phyloP scores from a whole-genome alignment of 2,888 invertebrate species.

The Parnassius glacialis region DNA sequence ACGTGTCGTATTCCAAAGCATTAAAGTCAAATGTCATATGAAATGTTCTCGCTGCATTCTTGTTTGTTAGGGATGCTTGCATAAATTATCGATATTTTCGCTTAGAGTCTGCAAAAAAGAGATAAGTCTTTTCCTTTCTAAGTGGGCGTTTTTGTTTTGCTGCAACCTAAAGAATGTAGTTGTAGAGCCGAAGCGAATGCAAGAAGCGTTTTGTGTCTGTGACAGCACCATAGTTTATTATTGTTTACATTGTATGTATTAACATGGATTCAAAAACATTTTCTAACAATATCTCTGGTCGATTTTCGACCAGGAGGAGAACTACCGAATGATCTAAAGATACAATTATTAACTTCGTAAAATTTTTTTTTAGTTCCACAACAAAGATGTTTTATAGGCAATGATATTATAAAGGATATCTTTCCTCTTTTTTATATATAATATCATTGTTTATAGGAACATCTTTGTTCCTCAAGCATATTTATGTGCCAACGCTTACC shows the following conservation, averaged over 20 bases:
- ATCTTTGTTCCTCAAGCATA: too few relatives aligned
- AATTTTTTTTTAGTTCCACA: too few relatives aligned
- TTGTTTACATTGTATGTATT: not conserved
- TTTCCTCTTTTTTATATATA: too few relatives aligned
- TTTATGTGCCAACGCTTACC: too few relatives aligned
- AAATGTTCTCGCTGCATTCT: conserved; percentile 56
- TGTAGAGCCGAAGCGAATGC: conserved; percentile 62
- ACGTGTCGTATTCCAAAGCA: conserved; percentile 4
- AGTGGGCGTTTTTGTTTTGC: conserved; percentile 74
- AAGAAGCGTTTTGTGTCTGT: conserved; percentile 49
- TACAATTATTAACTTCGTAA: too few relatives aligned
- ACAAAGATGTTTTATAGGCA: too few relatives aligned
- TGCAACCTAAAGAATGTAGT: conserved; percentile 55
- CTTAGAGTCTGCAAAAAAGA: conserved; percentile 52
- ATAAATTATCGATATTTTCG: conserved; percentile 78
- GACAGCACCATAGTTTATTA: conserved; percentile 41
- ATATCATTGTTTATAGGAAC: too few relatives aligned
- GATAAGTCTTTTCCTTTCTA: conserved; percentile 65
- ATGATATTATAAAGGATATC: too few relatives aligned
- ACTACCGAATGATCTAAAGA: too few relatives aligned
- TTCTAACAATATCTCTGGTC: too few relatives aligned
- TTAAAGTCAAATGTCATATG: conserved; percentile 40
- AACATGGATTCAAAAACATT: too few relatives aligned
- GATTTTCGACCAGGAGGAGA: too few relatives aligned
- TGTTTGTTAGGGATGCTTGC: conserved; percentile 76